A percentile compares a stretch with the other conserved stretches of the same genome.
These are phyloP conservation scores for Aleiodes leptofemur DNA, from an alignment of 2,888 invertebrate genomes.

Conservation along the genomic window DNA sequence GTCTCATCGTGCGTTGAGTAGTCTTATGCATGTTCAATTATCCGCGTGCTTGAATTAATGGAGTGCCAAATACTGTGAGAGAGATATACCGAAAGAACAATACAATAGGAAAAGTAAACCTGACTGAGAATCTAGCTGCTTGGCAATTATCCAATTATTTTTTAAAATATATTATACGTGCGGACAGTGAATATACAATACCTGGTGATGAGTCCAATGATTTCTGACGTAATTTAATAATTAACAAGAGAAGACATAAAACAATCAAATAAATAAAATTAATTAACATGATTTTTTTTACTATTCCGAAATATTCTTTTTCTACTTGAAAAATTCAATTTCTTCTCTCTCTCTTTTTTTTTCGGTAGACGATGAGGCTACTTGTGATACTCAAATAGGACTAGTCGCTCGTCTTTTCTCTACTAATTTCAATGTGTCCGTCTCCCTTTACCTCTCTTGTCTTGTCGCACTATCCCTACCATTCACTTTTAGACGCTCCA, in stretches of 20 bases:
- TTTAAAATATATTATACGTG: constrained; percentile 4
- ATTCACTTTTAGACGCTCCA: constrained; percentile 23
- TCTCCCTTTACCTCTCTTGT: constrained; percentile 11
- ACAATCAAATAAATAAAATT: constrained; percentile 4
- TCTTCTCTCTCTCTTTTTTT: not conserved
- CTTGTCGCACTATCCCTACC: constrained; percentile 5
- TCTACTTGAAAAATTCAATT: not conserved
- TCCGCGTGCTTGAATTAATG: constrained; percentile 17
- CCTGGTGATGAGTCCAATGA: constrained; percentile 10
- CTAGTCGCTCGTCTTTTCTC: constrained; percentile 32
- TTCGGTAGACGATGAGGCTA: constrained; percentile 1
- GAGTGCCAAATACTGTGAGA: not conserved
- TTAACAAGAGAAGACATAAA: constrained; percentile 12
- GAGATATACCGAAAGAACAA: not conserved
- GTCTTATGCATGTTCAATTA: not conserved
- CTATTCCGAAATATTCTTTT: too few species aligned
- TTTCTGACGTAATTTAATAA: constrained; percentile 1
- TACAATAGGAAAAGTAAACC: not conserved
- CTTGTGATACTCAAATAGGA: constrained; percentile 28
- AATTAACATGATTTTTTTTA: not conserved
- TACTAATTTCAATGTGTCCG: constrained; percentile 10
- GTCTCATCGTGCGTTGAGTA: too few species aligned
- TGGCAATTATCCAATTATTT: constrained; percentile 1
- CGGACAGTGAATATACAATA: constrained; percentile 3
- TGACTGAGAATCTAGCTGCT: not conserved